phyloP scores from a whole-genome alignment of 2,797 vertebrate species.

The Clamator glandarius region DNA sequence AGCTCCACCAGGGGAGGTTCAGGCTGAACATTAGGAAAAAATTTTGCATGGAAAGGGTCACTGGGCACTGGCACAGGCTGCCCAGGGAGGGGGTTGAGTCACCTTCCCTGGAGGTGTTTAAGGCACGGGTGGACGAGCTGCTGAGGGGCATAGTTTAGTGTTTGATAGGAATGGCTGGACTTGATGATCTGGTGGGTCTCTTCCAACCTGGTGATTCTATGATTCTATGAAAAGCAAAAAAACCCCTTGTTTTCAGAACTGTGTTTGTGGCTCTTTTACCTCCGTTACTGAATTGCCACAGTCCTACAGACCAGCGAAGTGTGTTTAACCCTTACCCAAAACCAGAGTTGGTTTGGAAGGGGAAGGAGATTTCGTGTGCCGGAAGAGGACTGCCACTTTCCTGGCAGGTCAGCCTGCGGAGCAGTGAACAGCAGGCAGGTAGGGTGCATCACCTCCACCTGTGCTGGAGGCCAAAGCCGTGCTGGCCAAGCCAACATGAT shows the following conservation, averaged over 20 bases:
- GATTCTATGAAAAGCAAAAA: background rate
- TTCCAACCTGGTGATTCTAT: no score
- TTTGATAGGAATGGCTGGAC: no score
- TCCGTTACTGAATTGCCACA: background rate
- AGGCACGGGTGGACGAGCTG: no score
- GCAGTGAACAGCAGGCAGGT: background rate
- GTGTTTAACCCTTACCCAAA: background rate
- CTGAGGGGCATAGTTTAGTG: no score
- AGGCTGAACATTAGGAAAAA: no score
- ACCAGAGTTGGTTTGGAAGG: background rate
- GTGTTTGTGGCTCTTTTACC: background rate
- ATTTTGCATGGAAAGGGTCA: no score
- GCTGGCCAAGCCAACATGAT: background rate
- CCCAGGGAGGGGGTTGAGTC: no score
- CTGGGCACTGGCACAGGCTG: no score
- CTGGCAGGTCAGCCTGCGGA: background rate
- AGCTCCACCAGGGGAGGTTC: no score
- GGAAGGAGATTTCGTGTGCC: background rate
- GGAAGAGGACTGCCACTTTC: background rate
- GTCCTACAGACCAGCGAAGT: background rate
- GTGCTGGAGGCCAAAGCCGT: accelerated
- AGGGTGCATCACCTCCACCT: background rate
- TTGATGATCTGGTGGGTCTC: no score
- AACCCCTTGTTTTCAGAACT: background rate
- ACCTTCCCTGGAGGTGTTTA: no score